A percentile compares a stretch with the other conserved stretches of the same genome.
Conservation (phyloP, 2,113 vertebrate species). For the Neogale vison region DNA sequence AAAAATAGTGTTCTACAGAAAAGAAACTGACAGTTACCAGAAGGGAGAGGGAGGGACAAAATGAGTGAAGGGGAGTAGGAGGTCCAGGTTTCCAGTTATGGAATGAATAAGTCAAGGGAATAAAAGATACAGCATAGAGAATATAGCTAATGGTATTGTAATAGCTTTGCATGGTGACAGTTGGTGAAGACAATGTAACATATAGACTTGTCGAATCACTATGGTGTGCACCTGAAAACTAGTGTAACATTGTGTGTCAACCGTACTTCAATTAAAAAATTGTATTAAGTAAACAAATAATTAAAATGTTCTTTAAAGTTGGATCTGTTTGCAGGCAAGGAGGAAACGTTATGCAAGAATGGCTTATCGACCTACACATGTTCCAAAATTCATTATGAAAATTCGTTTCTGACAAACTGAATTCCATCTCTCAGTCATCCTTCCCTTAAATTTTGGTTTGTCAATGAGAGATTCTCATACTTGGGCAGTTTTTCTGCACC, state of each 20-base stretch:
- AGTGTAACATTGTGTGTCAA: background rate
- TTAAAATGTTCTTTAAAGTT: background rate
- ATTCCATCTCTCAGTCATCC: background rate
- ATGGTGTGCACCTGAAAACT: background rate
- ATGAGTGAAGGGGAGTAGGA: background rate
- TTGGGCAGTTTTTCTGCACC: slow-evolving; percentile 17
- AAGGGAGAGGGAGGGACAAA: background rate
- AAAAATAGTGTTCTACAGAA: background rate
- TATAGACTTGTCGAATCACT: background rate
- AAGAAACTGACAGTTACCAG: background rate
- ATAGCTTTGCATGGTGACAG: background rate
- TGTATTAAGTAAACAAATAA: background rate
- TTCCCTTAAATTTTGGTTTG: slow-evolving; percentile 23
- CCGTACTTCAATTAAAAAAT: background rate
- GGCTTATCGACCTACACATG: background rate
- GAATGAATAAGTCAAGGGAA: background rate
- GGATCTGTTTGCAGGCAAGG: background rate
- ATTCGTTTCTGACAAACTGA: background rate
- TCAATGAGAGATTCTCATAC: slow-evolving; percentile 6
- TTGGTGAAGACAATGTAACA: background rate
- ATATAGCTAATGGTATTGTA: background rate
- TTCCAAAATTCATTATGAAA: background rate
- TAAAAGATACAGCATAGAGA: background rate
- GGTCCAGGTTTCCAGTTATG: background rate
- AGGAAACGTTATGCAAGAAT: background rate